Evolutionary conservation across 2,113 vertebrate genomes (phyloP).

Genomic region (Trichechus manatus): DNA sequence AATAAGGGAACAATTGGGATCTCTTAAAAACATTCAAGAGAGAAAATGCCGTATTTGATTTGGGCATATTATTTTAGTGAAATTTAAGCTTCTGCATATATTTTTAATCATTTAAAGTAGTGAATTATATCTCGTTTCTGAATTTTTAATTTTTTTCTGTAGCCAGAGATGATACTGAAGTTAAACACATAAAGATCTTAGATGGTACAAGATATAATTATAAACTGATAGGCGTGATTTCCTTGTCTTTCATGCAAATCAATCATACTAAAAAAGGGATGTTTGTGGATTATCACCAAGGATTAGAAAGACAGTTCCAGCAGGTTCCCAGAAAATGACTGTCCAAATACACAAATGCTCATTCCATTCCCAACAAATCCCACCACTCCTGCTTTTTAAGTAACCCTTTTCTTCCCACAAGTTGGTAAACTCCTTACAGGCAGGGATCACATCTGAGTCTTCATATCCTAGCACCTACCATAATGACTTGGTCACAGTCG

Average conservation of each 20-base stretch:
- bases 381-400: background rate
- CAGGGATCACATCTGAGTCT: background rate
- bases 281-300: constrained; percentile 39
- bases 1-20: background rate
- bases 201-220: background rate
- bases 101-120: constrained; percentile 47
- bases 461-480: background rate
- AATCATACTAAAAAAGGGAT: background rate
- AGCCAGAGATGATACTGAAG: constrained; percentile 39
- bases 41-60: constrained; percentile 39
- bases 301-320: constrained; percentile 22
- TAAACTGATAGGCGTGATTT: background rate
- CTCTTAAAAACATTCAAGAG: constrained; percentile 3
- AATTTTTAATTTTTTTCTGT: constrained; percentile 24
- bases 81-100: constrained; percentile 4
- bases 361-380: background rate
- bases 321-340: constrained; percentile 30
- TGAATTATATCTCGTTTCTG: background rate
- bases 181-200: constrained; percentile 39
- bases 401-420: background rate
- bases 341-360: background rate
- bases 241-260: background rate
- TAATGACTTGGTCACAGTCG: background rate
- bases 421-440: background rate
- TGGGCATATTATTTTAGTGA: constrained; percentile 31